These are phyloP conservation scores for Chromobotia macracanthus DNA, from an alignment of 2,797 vertebrate species.

Conservation along the genomic window DNA sequence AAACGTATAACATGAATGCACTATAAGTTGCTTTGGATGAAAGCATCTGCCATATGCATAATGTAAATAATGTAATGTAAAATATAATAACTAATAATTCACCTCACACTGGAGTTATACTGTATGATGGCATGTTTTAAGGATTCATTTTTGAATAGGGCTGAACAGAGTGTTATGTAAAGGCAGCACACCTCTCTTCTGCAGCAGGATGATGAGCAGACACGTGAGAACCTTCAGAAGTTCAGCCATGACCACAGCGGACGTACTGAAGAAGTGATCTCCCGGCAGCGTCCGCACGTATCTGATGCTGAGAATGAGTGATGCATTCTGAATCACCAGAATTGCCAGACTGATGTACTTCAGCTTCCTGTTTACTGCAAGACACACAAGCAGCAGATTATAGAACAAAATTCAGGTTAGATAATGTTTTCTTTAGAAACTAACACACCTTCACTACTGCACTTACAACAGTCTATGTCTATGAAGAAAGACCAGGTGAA, in stretches of 20 bases:
- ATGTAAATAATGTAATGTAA: no score
- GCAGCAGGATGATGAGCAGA: constrained; percentile 84
- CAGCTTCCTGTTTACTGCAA: constrained; percentile 78
- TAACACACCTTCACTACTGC: neutral
- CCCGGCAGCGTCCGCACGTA: constrained; percentile 90
- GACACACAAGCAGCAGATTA: neutral
- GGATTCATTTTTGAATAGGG: neutral
- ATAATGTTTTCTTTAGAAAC: no score
- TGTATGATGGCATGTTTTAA: neutral
- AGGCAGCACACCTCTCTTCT: constrained; percentile 78
- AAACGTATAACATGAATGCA: no score
- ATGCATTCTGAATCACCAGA: constrained; percentile 92
- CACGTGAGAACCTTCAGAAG: constrained; percentile 88
- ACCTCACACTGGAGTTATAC: neutral
- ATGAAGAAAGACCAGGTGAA: no score
- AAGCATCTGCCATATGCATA: neutral
- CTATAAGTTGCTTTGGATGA: no score
- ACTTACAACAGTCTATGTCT: neutral
- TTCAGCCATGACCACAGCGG: constrained; percentile 91
- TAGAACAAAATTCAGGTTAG: neutral
- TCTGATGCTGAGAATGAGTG: constrained; percentile 92
- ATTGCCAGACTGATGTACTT: constrained; percentile 88
- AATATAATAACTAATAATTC: neutral
- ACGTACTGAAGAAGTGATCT: constrained; percentile 86
- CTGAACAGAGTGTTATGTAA: neutral